Evolutionary conservation across 2,797 vertebrate genomes (phyloP).

Genomic region (Spea hammondii): DNA sequence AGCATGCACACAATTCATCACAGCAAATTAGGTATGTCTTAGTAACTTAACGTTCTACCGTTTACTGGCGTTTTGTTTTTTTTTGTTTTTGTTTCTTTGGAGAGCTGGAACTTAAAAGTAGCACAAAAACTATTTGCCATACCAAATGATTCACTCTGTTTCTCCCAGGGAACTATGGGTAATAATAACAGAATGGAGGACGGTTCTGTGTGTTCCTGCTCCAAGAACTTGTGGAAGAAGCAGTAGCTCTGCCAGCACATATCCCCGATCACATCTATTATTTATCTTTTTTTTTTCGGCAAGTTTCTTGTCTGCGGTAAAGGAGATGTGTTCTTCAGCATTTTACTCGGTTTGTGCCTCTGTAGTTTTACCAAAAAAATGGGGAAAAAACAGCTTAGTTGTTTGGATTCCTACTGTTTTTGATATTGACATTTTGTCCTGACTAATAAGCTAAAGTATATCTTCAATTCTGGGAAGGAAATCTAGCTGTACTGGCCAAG

Average conservation of each 20-base stretch:
- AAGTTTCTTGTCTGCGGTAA: constrained; percentile 66
- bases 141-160: constrained; percentile 48
- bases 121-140: constrained; percentile 55
- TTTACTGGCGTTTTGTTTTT: constrained; percentile 56
- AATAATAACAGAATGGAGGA: constrained; percentile 58
- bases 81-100: too few species aligned
- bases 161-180: constrained; percentile 49
- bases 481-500: constrained; percentile 29
- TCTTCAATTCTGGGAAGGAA: constrained; percentile 11
- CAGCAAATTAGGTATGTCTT: constrained; percentile 69
- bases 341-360: constrained; percentile 58
- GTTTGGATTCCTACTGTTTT: constrained; percentile 58
- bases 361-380: constrained; percentile 55
- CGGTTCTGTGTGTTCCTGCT: constrained; percentile 53
- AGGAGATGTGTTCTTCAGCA: constrained; percentile 61
- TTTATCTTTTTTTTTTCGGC: constrained; percentile 65
- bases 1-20: constrained; percentile 73
- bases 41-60: constrained; percentile 61
- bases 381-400: constrained; percentile 47
- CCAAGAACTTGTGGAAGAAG: constrained; percentile 57
- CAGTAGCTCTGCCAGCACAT: constrained; percentile 55
- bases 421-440: constrained; percentile 63
- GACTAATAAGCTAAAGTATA: constrained; percentile 18
- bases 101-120: constrained; percentile 55
- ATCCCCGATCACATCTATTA: constrained; percentile 68